A percentile compares a stretch with the other conserved stretches of the same genome.
These are phyloP conservation scores for Recurvirostra avosetta DNA, from an alignment of 2,113 vertebrate genomes.

Conservation along the genomic window DNA sequence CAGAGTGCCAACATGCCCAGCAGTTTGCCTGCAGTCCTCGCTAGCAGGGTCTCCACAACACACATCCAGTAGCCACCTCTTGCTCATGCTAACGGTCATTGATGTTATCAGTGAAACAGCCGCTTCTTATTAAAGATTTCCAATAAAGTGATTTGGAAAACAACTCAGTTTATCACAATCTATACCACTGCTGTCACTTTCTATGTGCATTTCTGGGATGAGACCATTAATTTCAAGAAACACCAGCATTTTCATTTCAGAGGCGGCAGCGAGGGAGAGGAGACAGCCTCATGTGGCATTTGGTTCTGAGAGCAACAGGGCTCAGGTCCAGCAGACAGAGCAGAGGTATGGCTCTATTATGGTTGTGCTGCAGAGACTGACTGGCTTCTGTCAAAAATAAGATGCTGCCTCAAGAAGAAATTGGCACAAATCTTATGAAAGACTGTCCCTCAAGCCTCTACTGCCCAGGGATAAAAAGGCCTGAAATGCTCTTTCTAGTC, in stretches of 20 bases:
- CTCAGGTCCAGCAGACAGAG: neutral
- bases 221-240: neutral
- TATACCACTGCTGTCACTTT: neutral
- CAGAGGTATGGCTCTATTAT: neutral
- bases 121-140: slow-evolving; percentile 11
- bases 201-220: neutral
- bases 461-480: neutral
- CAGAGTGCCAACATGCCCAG: neutral
- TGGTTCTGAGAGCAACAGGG: neutral
- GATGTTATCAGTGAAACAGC: neutral
- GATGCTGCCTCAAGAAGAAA: neutral
- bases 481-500: neutral
- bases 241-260: neutral
- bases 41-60: neutral
- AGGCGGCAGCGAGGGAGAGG: neutral
- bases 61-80: neutral
- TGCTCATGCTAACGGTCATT: neutral
- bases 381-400: neutral
- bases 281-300: neutral
- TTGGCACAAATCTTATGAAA: neutral
- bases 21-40: neutral
- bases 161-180: neutral
- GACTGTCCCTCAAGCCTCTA: neutral
- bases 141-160: neutral
- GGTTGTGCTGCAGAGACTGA: neutral